Evolutionary conservation across 2,797 vertebrate genomes (phyloP), one percentile per base, ranked within the genome.

Genomic region (Tauraco hartlaubi): DNA sequence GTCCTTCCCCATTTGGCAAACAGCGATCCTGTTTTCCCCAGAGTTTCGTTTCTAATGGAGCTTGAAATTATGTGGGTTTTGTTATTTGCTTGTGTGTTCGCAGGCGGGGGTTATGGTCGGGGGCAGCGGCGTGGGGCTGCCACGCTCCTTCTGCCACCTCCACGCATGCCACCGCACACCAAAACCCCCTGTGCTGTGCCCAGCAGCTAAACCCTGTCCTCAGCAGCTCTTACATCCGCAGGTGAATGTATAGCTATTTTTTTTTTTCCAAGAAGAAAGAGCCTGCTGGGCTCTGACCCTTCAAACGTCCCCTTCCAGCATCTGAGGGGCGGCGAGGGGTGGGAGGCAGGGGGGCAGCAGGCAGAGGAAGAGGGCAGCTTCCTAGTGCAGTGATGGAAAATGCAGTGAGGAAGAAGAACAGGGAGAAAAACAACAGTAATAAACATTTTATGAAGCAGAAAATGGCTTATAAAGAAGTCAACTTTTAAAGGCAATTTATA

Each of bases 361-460:
- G 56, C 0, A 1, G 39, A 55, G 69, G 35, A 75, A 91, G 55
- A 79, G 37, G 75, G 72, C 49, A 84, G 61, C 49, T 92, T 96
- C 89, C 62, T 55, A 28, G 54, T 56, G 44, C 29, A 63, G 75
- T 22, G 5, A 80, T 48, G 73, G 79, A 94, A 88, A 94, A 93
- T 29, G 69, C 68, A 73, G 62, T 0, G 9, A 88, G 52, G 90
- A 93, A 94, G 85, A 81, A 88, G 91, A 72, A 91, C 64, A 51
- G 72, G 72, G 88, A 96, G 92, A 97, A 93, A 97, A 97, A 91
- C 94, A 96, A 97, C 77, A 96, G 94, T 94, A 94, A 97, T 97
- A 97, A 96, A 96, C 93, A 89, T 92, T 97, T 97, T 96, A 97
- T 97, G 97, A 96, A 97, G 96, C 97, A 97, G 95, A 98, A 97